These are phyloP conservation scores for Drosophila pandora DNA, from an alignment of 1,140 invertebrate genomes.

Conservation along the genomic window DNA sequence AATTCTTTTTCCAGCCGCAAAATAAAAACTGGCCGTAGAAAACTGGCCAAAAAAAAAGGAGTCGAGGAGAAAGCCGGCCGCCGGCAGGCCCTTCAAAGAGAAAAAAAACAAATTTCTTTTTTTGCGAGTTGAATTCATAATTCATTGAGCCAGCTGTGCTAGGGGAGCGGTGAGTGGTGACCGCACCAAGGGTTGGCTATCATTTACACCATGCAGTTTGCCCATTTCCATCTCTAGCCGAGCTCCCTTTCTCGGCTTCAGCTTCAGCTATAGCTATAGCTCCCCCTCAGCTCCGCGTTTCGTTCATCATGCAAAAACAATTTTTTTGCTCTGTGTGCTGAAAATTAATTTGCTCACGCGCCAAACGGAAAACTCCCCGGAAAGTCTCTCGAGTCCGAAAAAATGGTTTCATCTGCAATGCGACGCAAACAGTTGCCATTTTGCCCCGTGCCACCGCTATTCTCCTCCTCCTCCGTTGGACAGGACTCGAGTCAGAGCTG, in stretches of 20 bases:
- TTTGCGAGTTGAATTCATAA: slow-evolving; percentile 56
- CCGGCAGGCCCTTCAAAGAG: not conserved
- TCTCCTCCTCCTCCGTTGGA: slow-evolving; percentile 9
- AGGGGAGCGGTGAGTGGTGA: slow-evolving; percentile 19
- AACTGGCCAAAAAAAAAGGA: not conserved
- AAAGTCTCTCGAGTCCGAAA: slow-evolving; percentile 43
- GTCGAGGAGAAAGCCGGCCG: slow-evolving; percentile 1
- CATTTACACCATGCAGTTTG: slow-evolving; percentile 59
- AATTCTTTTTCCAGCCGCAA: slow-evolving; percentile 61
- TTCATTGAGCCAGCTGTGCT: slow-evolving; percentile 51
- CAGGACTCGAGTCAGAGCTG: slow-evolving; percentile 37
- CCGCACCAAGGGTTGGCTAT: slow-evolving; percentile 51
- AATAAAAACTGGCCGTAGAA: slow-evolving; percentile 39
- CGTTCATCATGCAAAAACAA: slow-evolving; percentile 37
- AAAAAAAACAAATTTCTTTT: slow-evolving; percentile 34
- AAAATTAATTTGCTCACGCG: slow-evolving; percentile 66
- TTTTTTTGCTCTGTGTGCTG: slow-evolving; percentile 58
- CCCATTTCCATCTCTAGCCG: slow-evolving; percentile 43
- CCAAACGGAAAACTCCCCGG: slow-evolving; percentile 53
- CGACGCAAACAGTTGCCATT: slow-evolving; percentile 57
- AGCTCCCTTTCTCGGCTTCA: not conserved
- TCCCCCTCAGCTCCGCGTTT: no score
- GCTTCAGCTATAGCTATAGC: no score
- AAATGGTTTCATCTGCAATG: slow-evolving; percentile 65
- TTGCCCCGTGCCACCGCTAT: not conserved